These are phyloP conservation scores for Halisarca cf. caerulea DNA, from an alignment of 37 sponge, comb jelly and placozoan species.

Conservation along the genomic window DNA sequence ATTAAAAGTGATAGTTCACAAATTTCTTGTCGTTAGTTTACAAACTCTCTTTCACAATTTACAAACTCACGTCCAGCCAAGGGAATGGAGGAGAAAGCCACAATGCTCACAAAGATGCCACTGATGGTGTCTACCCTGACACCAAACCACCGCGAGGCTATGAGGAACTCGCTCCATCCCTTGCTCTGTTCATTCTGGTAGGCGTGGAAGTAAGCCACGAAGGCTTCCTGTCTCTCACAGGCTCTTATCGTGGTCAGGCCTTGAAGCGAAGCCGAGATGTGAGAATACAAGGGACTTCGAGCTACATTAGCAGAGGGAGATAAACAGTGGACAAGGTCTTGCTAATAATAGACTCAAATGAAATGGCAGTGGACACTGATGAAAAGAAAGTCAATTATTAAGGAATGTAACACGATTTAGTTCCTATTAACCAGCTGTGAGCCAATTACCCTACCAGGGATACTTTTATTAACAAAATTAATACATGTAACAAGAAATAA, in stretches of 20 bases:
- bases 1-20: no score
- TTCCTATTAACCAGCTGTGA: no score
- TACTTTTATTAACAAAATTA: no score
- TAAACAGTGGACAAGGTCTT: no score
- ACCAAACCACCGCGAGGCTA: conserved; percentile 73
- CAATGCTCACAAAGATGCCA: conserved; percentile 45
- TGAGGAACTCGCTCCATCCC: conserved; percentile 70
- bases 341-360: no score
- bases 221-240: conserved; percentile 28
- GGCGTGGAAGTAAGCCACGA: conserved; percentile 42
- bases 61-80: conserved; percentile 32
- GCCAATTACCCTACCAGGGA: no score
- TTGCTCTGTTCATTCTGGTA: conserved; percentile 59
- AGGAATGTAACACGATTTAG: no score
- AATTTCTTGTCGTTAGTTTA: neutral
- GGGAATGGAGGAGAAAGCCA: conserved; percentile 60
- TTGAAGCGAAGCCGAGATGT: conserved; percentile 76
- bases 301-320: no score
- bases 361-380: no score
- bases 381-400: no score
- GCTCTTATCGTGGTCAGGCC: conserved; percentile 78
- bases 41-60: neutral
- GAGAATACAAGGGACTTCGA: conserved; percentile 86
- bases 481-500: no score
- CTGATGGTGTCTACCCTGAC: conserved; percentile 67